Percentiles rank a stretch among this genome's conserved stretches.
Conservation (phyloP, 1,140 invertebrate species). For the Bicyclus anynana region DNA sequence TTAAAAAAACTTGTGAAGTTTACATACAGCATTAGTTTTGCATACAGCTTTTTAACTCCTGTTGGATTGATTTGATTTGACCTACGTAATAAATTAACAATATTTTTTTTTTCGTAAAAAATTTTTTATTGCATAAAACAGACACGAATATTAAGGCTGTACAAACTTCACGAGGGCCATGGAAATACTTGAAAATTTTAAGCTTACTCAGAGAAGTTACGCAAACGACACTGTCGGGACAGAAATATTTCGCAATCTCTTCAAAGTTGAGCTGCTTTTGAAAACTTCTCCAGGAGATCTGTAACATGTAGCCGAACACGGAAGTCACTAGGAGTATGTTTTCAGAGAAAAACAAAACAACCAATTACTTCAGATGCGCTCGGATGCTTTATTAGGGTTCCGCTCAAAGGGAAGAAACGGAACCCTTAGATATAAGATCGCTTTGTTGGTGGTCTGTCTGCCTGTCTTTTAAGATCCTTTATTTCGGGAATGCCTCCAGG, state of each 20-base stretch:
- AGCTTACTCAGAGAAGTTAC: slow-evolving; percentile 59
- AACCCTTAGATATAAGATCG: no score
- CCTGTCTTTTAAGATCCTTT: no score
- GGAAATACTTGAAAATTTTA: slow-evolving; percentile 51
- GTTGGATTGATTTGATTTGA: no score
- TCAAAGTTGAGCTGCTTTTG: slow-evolving; percentile 24
- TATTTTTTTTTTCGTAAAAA: no score
- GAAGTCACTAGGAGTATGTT: neutral
- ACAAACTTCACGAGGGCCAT: slow-evolving; percentile 5
- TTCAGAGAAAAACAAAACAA: neutral
- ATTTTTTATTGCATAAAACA: neutral
- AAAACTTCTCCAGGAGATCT: slow-evolving; percentile 7
- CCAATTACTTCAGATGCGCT: neutral
- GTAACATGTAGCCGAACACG: slow-evolving; percentile 2
- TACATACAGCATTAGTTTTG: no score
- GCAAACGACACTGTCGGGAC: slow-evolving; percentile 59
- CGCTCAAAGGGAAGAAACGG: no score
- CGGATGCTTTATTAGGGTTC: no score
- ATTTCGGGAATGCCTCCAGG: no score
- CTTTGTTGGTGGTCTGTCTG: no score
- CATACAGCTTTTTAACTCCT: no score
- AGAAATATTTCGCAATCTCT: slow-evolving; percentile 56
- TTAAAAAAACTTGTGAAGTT: no score
- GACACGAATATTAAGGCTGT: slow-evolving; percentile 1
- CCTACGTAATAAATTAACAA: no score